phyloP scores from a whole-genome alignment of 2,797 vertebrate genomes.

The Phataginus tetradactyla region DNA sequence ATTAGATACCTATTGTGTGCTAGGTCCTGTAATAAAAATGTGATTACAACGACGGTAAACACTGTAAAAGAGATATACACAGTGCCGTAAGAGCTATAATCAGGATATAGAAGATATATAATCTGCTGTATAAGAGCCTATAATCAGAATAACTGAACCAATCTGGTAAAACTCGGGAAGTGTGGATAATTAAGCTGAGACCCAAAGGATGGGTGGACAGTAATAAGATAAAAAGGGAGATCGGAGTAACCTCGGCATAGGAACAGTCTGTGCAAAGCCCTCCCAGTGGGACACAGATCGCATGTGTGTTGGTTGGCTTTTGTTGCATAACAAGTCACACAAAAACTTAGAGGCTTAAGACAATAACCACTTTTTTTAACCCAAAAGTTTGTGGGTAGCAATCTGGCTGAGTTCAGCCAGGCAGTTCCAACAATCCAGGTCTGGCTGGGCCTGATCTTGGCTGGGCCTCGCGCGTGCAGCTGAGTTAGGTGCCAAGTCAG shows the following conservation, averaged over 20 bases:
- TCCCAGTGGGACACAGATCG: not conserved
- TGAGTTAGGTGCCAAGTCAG: not conserved
- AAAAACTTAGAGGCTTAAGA: slow-evolving; percentile 1
- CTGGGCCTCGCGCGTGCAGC: not conserved
- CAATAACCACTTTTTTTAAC: not conserved
- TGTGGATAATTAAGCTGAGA: not conserved
- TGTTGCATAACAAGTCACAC: not conserved
- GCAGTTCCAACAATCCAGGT: not conserved
- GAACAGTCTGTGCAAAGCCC: not conserved
- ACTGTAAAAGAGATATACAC: not conserved
- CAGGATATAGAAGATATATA: not conserved
- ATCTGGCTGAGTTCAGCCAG: not conserved
- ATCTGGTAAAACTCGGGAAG: slow-evolving; percentile 5
- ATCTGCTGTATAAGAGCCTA: not conserved
- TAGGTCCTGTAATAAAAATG: not conserved
- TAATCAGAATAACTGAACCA: not conserved
- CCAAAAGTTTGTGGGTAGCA: not conserved
- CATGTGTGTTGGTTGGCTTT: not conserved
- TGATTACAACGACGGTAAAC: not conserved
- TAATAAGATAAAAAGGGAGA: not conserved
- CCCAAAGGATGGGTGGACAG: not conserved
- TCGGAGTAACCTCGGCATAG: not conserved
- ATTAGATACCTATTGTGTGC: not conserved
- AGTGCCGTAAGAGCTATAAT: not conserved
- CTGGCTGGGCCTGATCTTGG: not conserved